phyloP scores from a whole-genome alignment of 2,797 vertebrate genomes.

The Calcarius lapponicus region DNA sequence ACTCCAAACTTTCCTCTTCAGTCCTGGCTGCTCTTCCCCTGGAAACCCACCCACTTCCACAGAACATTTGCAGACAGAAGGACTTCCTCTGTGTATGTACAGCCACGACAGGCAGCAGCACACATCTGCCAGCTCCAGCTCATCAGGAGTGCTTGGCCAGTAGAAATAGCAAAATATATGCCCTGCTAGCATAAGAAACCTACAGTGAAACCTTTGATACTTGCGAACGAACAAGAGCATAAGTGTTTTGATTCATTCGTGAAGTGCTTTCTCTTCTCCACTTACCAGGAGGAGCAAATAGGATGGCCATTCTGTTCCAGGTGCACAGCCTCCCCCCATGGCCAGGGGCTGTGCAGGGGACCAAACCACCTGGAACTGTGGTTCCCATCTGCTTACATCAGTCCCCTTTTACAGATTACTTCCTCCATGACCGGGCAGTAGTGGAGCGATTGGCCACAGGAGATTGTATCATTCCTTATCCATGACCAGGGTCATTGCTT shows the following conservation, averaged over 20 bases:
- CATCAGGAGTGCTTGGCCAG: rapidly evolving
- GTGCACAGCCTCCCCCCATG: too few species aligned
- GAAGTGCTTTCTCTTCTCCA: not conserved
- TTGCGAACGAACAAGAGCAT: rapidly evolving
- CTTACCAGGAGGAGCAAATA: not conserved
- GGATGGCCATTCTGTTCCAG: too few species aligned
- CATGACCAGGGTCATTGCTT: not conserved
- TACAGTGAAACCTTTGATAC: not conserved
- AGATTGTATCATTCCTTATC: not conserved
- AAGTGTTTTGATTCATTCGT: rapidly evolving
- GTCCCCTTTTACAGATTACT: not conserved
- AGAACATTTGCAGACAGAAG: not conserved
- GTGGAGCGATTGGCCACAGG: not conserved
- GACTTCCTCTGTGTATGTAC: rapidly evolving
- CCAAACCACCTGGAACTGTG: not conserved
- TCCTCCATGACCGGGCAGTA: not conserved
- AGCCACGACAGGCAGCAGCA: not conserved
- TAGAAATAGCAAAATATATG: not conserved
- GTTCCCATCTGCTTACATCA: not conserved
- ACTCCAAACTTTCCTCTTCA: not conserved
- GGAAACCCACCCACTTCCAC: rapidly evolving
- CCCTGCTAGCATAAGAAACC: not conserved
- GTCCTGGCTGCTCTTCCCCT: not conserved
- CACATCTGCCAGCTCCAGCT: not conserved
- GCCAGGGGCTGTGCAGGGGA: not conserved